Percentiles rank a stretch among this genome's conserved stretches.
phyloP scores from a whole-genome alignment of 2,113 vertebrate species.

The Lasiurus cinereus region DNA sequence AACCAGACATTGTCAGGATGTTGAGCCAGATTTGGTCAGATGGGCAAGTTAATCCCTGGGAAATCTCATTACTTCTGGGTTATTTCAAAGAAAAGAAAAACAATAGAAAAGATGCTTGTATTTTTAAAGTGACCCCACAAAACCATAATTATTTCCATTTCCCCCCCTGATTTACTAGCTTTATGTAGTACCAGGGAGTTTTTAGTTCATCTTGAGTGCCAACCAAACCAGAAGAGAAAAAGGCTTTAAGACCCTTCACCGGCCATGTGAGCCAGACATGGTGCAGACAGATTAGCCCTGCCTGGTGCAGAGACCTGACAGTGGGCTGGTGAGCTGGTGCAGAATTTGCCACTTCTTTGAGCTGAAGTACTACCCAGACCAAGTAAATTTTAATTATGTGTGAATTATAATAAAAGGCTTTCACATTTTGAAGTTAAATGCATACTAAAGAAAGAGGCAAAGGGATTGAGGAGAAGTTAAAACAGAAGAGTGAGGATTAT shows the following conservation, averaged over 20 bases:
- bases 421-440: constrained; percentile 43
- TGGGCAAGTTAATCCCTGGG: constrained; percentile 63
- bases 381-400: neutral
- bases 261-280: neutral
- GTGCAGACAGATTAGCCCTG: neutral
- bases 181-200: neutral
- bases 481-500: neutral
- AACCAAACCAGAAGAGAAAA: constrained; percentile 41
- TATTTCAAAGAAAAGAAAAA: constrained; percentile 68
- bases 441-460: neutral
- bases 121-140: constrained; percentile 63
- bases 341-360: neutral
- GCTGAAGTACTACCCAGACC: neutral
- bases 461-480: neutral
- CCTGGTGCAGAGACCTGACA: neutral
- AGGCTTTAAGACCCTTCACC: neutral
- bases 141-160: constrained; percentile 71
- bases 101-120: constrained; percentile 60
- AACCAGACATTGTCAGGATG: constrained; percentile 70
- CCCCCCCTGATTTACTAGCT: neutral
- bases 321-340: neutral
- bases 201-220: constrained; percentile 32
- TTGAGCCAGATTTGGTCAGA: constrained; percentile 70
- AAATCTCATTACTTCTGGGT: constrained; percentile 66
- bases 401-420: neutral